Evolutionary conservation across 2,113 vertebrate genomes (phyloP).

Genomic region (Aramus guarauna): DNA sequence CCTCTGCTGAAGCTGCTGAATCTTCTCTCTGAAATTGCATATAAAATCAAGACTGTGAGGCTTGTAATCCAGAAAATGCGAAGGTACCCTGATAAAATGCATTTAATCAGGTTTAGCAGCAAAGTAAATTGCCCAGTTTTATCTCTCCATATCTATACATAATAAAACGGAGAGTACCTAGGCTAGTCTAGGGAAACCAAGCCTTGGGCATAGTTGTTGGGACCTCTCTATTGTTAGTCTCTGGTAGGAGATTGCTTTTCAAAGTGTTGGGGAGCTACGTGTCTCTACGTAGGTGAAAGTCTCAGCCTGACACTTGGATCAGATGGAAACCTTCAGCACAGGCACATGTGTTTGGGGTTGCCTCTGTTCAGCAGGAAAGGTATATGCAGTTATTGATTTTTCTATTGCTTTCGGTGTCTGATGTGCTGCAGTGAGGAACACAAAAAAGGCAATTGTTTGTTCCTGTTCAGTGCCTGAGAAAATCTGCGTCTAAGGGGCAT

Average conservation of each 20-base stretch:
- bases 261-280: not conserved
- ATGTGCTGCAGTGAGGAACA: not conserved
- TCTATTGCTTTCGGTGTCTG: not conserved
- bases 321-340: not conserved
- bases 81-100: not conserved
- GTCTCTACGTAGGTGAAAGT: accelerated
- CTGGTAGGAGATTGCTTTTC: not conserved
- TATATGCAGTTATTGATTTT: not conserved
- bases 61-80: not conserved
- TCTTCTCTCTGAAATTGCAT: not conserved
- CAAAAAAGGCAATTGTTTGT: not conserved
- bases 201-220: not conserved
- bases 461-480: not conserved
- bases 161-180: not conserved
- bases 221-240: accelerated
- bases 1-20: not conserved
- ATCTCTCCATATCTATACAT: not conserved
- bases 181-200: not conserved
- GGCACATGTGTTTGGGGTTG: accelerated
- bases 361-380: not conserved
- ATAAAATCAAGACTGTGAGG: not conserved
- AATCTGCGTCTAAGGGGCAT: not conserved
- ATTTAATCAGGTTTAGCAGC: not conserved
- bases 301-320: not conserved
- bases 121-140: not conserved